These are phyloP conservation scores for Phrynosoma platyrhinos DNA, from an alignment of 2,113 vertebrate genomes.

Conservation along the genomic window DNA sequence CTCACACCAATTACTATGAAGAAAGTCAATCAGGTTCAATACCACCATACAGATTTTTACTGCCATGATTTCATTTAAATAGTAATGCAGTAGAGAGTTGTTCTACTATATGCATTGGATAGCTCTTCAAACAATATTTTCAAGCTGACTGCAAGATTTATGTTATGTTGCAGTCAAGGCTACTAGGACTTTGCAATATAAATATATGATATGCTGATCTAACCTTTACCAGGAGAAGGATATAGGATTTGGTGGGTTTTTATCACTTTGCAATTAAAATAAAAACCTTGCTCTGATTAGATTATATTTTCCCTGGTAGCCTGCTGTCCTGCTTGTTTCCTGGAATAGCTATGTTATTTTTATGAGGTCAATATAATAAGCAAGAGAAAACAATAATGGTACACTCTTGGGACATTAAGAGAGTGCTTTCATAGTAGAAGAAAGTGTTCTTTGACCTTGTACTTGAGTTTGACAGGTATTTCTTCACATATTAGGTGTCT, in stretches of 20 bases:
- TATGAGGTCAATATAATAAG: slow-evolving; percentile 63
- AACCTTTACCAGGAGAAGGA: slow-evolving; percentile 68
- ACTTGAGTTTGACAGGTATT: slow-evolving; percentile 29
- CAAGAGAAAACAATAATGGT: slow-evolving; percentile 39
- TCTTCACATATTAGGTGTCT: slow-evolving; percentile 53
- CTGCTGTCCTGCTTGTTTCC: slow-evolving; percentile 59
- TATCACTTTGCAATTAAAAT: slow-evolving; percentile 70
- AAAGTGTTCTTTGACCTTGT: slow-evolving; percentile 51
- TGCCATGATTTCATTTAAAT: slow-evolving; percentile 11
- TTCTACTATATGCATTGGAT: slow-evolving; percentile 18
- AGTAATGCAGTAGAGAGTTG: neutral
- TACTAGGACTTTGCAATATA: slow-evolving; percentile 62
- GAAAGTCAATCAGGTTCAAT: neutral
- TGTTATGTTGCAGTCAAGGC: slow-evolving; percentile 45
- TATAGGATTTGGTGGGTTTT: slow-evolving; percentile 62
- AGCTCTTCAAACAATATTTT: slow-evolving; percentile 33
- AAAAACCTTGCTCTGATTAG: slow-evolving; percentile 70
- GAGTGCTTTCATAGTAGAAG: slow-evolving; percentile 45
- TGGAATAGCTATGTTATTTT: slow-evolving; percentile 67
- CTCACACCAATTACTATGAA: neutral
- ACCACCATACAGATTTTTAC: neutral
- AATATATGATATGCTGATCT: slow-evolving; percentile 68
- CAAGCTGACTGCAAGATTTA: slow-evolving; percentile 55
- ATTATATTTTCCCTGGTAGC: slow-evolving; percentile 57
- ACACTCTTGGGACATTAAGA: slow-evolving; percentile 44